These are phyloP conservation scores for Camponotus fellah DNA, from an alignment of 2,888 invertebrate genomes.

Conservation along the genomic window DNA sequence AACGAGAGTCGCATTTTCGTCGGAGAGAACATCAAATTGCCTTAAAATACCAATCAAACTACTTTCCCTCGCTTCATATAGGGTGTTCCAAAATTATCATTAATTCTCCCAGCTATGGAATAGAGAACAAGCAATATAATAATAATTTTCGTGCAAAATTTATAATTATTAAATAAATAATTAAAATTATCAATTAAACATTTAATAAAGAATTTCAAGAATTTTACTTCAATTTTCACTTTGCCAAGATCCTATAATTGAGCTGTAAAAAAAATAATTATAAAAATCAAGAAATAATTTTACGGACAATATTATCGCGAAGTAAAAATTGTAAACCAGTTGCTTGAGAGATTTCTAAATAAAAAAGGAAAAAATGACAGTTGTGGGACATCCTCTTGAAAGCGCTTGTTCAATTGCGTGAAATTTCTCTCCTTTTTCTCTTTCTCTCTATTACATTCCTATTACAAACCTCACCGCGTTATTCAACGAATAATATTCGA, in stretches of 20 bases:
- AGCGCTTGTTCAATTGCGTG: not conserved
- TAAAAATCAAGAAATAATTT: not conserved
- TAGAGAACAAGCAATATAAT: not conserved
- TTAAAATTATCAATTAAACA: not conserved
- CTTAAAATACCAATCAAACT: slow-evolving; percentile 46
- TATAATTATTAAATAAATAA: no score
- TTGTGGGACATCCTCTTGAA: not conserved
- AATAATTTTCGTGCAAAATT: not conserved
- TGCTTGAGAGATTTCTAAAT: not conserved
- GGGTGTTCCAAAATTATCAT: not conserved
- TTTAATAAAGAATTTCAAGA: not conserved
- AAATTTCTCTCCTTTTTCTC: not conserved
- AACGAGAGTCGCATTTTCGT: slow-evolving; percentile 51
- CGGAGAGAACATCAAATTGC: slow-evolving; percentile 40
- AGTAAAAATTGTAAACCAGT: not conserved
- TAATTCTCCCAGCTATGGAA: not conserved
- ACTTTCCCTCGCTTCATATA: slow-evolving; percentile 28
- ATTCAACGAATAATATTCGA: slow-evolving; percentile 23
- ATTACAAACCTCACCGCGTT: not conserved
- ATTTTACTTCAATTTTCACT: not conserved
- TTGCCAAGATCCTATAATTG: not conserved
- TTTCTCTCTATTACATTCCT: not conserved
- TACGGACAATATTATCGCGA: not conserved
- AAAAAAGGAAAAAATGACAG: not conserved
- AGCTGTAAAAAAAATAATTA: not conserved